Percentiles rank a stretch among this genome's conserved stretches.
Evolutionary conservation across 1,140 invertebrate genomes (phyloP).

Genomic region (Chrysoperla carnea): DNA sequence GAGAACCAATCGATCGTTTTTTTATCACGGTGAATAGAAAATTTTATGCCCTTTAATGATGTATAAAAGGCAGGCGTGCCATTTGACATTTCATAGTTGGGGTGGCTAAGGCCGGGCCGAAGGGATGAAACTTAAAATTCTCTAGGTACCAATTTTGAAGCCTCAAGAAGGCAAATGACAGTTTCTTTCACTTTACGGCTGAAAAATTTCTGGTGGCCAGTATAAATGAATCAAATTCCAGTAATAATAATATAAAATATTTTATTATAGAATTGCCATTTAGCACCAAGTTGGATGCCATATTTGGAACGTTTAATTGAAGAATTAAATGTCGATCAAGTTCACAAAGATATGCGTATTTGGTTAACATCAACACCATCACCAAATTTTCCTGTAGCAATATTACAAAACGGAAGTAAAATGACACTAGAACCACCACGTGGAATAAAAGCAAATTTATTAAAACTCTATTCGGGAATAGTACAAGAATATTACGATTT

Average conservation of each 20-base stretch:
- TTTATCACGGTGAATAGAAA: no score
- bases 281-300: conserved; percentile 57
- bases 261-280: conserved; percentile 54
- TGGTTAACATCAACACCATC: conserved; percentile 58
- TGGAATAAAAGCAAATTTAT: conserved; percentile 44
- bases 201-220: no score
- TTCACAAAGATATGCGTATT: conserved; percentile 42
- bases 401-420: conserved; percentile 52
- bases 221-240: no score
- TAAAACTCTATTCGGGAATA: conserved; percentile 35
- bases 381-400: conserved; percentile 40
- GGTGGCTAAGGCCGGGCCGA: no score
- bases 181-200: background rate
- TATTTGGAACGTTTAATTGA: conserved; percentile 34
- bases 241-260: conserved; percentile 1
- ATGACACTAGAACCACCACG: conserved; percentile 56
- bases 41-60: no score
- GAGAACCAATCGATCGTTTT: no score
- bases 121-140: no score
- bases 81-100: no score
- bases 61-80: no score
- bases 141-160: no score
- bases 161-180: no score
- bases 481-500: conserved; percentile 32
- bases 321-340: conserved; percentile 27